phyloP scores from a whole-genome alignment of 2,888 invertebrate species.

The Galerucella calmariensis region DNA sequence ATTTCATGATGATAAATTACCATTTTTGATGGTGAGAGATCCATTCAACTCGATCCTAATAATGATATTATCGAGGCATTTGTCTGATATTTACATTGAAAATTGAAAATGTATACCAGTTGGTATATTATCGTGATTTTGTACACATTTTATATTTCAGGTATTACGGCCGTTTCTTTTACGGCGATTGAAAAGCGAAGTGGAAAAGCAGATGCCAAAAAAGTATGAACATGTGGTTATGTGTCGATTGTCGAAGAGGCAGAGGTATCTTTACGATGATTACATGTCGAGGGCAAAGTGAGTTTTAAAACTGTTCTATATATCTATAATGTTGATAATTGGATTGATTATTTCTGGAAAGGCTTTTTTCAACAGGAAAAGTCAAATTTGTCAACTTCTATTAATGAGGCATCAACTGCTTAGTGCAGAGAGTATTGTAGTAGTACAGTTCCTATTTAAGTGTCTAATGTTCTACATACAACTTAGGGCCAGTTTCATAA shows the following conservation, averaged over 20 bases:
- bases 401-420: too few relatives aligned
- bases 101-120: not conserved
- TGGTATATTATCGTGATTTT: constrained; percentile 2
- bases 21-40: constrained; percentile 51
- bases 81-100: constrained; percentile 56
- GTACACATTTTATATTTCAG: constrained; percentile 62
- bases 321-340: not conserved
- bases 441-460: too few relatives aligned
- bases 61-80: constrained; percentile 57
- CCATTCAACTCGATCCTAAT: constrained; percentile 54
- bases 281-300: constrained; percentile 97
- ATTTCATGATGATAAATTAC: constrained; percentile 49
- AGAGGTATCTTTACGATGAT: constrained; percentile 97
- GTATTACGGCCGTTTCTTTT: constrained; percentile 93
- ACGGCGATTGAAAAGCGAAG: constrained; percentile 91
- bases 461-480: too few relatives aligned
- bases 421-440: too few relatives aligned
- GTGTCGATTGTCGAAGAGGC: constrained; percentile 94
- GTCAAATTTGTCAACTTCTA: too few relatives aligned
- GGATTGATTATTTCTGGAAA: not conserved
- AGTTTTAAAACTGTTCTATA: constrained; percentile 57
- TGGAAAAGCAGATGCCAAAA: constrained; percentile 96
- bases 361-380: too few relatives aligned
- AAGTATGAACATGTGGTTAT: constrained; percentile 96
- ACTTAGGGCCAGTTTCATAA: too few relatives aligned